A percentile compares a stretch with the other conserved stretches of the same genome.
Evolutionary conservation across 2,888 invertebrate species (phyloP).

Genomic region (Caenorhabditis becei): DNA sequence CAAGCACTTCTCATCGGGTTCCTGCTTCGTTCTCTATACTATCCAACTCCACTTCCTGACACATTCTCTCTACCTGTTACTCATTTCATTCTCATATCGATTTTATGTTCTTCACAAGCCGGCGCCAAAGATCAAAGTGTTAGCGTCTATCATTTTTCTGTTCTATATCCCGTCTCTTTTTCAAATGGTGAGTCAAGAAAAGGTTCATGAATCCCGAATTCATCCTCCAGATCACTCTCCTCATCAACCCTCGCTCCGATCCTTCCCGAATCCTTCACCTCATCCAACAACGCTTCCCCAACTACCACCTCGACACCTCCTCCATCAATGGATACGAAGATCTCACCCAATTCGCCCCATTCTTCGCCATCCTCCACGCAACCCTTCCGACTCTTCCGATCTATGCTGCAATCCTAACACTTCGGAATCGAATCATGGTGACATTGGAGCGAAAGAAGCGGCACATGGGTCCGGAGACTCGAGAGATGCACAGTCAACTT

Average conservation of each 20-base stretch:
- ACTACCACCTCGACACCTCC: not conserved
- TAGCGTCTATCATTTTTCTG: not conserved
- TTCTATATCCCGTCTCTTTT: slow-evolving; percentile 7
- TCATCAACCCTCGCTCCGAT: not conserved
- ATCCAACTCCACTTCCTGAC: slow-evolving; percentile 10
- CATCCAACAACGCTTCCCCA: not conserved
- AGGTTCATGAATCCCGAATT: too few relatives aligned
- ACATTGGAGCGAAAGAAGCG: slow-evolving; percentile 4
- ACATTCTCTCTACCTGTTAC: slow-evolving; percentile 7
- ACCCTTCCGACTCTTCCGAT: not conserved
- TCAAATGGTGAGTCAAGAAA: not conserved
- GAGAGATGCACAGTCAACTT: slow-evolving; percentile 5
- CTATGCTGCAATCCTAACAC: not conserved
- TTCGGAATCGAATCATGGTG: not conserved
- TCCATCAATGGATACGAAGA: slow-evolving; percentile 3
- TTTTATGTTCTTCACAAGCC: not conserved
- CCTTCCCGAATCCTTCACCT: not conserved
- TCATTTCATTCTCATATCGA: slow-evolving; percentile 10
- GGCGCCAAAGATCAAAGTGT: not conserved
- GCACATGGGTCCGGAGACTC: slow-evolving; percentile 2
- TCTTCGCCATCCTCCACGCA: not conserved
- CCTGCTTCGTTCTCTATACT: not conserved
- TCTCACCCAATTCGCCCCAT: not conserved
- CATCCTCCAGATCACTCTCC: not conserved
- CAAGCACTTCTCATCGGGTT: not conserved